phyloP scores from a whole-genome alignment of 2,888 invertebrate species.

The Homarus gammarus region DNA sequence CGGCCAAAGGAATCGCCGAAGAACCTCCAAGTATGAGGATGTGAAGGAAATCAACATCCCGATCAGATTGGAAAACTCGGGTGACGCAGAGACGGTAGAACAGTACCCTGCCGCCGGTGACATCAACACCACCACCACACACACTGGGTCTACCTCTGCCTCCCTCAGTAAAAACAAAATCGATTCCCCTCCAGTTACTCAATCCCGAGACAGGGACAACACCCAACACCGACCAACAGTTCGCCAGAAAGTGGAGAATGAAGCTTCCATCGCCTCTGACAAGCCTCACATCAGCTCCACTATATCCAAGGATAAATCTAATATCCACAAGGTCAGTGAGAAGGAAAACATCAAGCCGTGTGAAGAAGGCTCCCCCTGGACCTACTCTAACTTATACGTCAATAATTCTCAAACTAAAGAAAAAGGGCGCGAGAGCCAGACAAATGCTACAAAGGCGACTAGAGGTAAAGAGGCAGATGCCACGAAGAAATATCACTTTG shows the following conservation, averaged over 20 bases:
- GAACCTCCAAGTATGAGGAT: slow-evolving; percentile 71
- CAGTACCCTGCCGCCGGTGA: neutral
- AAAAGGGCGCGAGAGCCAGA: neutral
- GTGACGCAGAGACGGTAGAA: neutral
- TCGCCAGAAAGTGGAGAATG: neutral
- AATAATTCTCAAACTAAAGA: neutral
- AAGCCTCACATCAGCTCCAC: neutral
- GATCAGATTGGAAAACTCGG: slow-evolving; percentile 44
- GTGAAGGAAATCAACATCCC: slow-evolving; percentile 72
- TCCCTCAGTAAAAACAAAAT: neutral
- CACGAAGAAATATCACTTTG: slow-evolving; percentile 13
- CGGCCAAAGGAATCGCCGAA: slow-evolving; percentile 32
- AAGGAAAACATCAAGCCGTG: slow-evolving; percentile 68
- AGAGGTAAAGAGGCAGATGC: neutral
- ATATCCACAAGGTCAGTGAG: slow-evolving; percentile 11
- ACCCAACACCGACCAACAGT: neutral
- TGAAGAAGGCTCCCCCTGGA: slow-evolving; percentile 21
- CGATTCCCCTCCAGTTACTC: neutral
- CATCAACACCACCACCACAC: neutral
- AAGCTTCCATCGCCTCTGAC: neutral
- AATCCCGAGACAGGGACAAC: neutral
- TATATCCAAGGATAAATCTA: neutral
- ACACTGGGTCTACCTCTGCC: too few relatives aligned
- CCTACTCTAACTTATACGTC: slow-evolving; percentile 29
- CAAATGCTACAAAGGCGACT: neutral